Conservation (phyloP, 2,797 vertebrate genomes). For the Dermochelys coriacea region DNA sequence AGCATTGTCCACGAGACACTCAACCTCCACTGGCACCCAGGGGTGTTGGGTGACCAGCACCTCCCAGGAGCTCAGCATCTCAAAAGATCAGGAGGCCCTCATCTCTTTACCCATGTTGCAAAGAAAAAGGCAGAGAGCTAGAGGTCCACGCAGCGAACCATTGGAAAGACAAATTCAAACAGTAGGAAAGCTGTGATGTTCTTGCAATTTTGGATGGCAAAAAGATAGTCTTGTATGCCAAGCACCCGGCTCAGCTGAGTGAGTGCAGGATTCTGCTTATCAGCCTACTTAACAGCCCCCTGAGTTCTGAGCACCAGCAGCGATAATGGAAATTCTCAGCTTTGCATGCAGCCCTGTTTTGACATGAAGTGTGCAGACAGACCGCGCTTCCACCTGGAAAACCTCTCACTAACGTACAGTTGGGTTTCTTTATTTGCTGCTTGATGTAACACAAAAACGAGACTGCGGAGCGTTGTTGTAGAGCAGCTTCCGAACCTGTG, state of each 20-base stretch:
- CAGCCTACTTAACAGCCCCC: background rate
- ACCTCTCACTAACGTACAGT: constrained; percentile 13
- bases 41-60: background rate
- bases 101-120: background rate
- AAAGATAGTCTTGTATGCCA: background rate
- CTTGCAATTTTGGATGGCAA: background rate
- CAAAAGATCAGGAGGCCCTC: background rate
- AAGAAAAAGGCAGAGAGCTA: background rate
- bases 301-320: background rate
- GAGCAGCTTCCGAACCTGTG: background rate
- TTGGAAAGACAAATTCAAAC: background rate
- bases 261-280: background rate
- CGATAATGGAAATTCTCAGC: background rate
- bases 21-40: background rate
- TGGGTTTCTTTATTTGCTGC: constrained; percentile 63
- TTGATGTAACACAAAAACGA: background rate
- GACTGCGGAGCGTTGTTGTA: background rate
- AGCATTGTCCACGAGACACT: background rate
- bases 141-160: background rate
- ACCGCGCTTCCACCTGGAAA: constrained; percentile 21
- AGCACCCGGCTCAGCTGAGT: background rate
- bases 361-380: background rate
- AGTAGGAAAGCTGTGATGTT: background rate
- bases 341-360: background rate
- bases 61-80: background rate